Conservation (phyloP, 2,113 vertebrate genomes). For the Oreochromis aureus region DNA sequence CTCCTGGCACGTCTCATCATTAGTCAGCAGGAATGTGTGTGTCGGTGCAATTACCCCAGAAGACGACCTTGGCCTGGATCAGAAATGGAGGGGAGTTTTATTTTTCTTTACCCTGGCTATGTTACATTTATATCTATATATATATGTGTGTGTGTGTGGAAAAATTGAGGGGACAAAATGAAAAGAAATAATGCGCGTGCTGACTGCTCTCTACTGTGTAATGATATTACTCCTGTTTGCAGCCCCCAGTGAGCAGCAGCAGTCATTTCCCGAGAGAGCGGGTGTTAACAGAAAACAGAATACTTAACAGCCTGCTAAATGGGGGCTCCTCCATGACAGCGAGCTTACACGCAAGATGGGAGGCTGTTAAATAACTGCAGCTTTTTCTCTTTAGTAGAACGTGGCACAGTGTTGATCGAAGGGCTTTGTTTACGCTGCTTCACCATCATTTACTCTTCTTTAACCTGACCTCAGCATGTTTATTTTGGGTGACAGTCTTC, state of each 20-base stretch:
- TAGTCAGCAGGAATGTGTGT: conserved; percentile 31
- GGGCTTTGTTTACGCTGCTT: neutral
- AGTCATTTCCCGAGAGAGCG: neutral
- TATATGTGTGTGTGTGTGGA: neutral
- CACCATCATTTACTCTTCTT: neutral
- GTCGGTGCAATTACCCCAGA: conserved; percentile 14
- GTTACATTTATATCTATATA: neutral
- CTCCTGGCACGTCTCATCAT: conserved; percentile 19
- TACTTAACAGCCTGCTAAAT: neutral
- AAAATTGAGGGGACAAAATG: neutral
- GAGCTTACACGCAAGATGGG: neutral
- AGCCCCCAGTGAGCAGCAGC: conserved; percentile 17
- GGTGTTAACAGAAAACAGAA: neutral
- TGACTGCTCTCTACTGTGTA: neutral
- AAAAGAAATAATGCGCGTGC: neutral
- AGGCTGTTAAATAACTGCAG: neutral
- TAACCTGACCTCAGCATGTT: neutral
- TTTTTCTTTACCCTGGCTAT: neutral
- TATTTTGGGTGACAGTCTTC: neutral
- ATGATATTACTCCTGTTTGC: neutral
- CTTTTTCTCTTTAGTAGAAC: neutral
- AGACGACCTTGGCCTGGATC: conserved; percentile 30
- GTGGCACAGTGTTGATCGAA: neutral
- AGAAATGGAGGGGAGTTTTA: neutral
- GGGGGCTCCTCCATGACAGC: neutral